Conservation (phyloP, 2,113 vertebrate species). For the Fulica atra region DNA sequence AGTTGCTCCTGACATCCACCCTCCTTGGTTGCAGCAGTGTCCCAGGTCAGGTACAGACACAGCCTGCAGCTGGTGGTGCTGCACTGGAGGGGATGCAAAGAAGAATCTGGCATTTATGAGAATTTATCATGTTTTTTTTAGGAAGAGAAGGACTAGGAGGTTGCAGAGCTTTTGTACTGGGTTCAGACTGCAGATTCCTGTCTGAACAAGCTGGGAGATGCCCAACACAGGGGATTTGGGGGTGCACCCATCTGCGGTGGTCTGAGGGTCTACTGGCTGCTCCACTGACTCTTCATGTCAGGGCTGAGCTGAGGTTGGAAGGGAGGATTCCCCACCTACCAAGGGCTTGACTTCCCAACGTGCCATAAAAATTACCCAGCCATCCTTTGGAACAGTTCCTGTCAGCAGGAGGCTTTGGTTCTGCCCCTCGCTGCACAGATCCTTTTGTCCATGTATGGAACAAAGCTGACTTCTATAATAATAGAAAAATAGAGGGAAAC, state of each 20-base stretch:
- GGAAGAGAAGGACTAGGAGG: background rate
- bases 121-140: fast-evolving
- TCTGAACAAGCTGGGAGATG: background rate
- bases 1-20: background rate
- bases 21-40: fast-evolving
- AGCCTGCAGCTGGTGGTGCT: background rate
- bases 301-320: background rate
- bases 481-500: background rate
- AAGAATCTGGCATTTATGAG: fast-evolving
- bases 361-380: background rate
- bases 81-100: background rate
- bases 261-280: fast-evolving
- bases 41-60: fast-evolving
- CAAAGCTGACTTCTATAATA: background rate
- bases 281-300: fast-evolving
- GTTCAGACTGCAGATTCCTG: background rate
- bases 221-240: fast-evolving
- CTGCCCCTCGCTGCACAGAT: background rate
- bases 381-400: fast-evolving
- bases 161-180: background rate
- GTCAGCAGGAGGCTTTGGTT: background rate
- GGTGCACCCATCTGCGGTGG: fast-evolving
- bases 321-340: background rate
- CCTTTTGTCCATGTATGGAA: background rate
- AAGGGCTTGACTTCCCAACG: background rate